Evolutionary conservation across 2,797 vertebrate species (phyloP).

Genomic region (Chloroceryle inda): DNA sequence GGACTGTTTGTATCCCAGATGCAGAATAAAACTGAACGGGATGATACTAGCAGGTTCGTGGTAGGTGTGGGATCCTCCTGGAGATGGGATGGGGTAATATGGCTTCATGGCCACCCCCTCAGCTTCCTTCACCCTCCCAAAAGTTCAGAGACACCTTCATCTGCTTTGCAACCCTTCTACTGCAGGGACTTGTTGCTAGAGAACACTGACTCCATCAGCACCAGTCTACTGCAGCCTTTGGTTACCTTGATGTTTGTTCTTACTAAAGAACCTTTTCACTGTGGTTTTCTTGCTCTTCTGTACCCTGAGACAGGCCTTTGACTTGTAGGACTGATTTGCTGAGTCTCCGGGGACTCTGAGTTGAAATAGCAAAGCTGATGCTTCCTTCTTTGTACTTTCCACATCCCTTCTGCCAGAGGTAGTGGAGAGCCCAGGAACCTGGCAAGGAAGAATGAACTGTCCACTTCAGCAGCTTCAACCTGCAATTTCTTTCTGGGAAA

Average conservation of each 20-base stretch:
- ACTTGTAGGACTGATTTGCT: not conserved
- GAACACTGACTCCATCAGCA: not conserved
- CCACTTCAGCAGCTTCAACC: not conserved
- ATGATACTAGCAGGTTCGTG: not conserved
- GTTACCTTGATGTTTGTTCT: not conserved
- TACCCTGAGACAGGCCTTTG: not conserved
- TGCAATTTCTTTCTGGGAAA: not conserved
- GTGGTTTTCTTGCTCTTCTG: not conserved
- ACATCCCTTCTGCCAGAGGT: not conserved
- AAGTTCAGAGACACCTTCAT: not conserved
- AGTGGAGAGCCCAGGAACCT: not conserved
- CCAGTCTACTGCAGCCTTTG: not conserved
- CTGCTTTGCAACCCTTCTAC: not conserved
- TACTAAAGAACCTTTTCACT: not conserved
- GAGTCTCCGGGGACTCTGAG: rapidly evolving
- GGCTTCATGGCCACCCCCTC: not conserved
- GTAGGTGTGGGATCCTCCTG: not conserved
- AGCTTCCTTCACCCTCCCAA: not conserved
- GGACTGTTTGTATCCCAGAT: not conserved
- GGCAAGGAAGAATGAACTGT: not conserved
- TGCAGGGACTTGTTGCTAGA: not conserved
- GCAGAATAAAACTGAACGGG: not conserved
- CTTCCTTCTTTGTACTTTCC: not conserved
- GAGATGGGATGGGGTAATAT: not conserved
- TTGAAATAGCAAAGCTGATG: not conserved